These are phyloP conservation scores for Limanda limanda DNA, from an alignment of 2,113 vertebrate genomes.

Conservation along the genomic window DNA sequence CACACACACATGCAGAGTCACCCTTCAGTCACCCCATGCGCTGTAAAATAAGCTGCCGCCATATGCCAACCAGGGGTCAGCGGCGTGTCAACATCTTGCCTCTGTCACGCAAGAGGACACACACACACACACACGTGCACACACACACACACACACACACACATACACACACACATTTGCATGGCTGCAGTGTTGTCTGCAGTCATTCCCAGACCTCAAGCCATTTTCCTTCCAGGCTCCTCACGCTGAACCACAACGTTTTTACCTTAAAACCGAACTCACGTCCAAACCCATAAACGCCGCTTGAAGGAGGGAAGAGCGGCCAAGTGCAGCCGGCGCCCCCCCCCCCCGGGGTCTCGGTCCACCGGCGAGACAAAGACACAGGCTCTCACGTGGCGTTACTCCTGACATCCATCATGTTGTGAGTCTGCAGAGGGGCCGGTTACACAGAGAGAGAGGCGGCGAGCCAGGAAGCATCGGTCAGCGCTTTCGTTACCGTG, in stretches of 20 bases:
- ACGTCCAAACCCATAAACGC: slow-evolving; percentile 34
- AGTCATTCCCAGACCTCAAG: slow-evolving; percentile 8
- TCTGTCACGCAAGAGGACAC: slow-evolving; percentile 28
- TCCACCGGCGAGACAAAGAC: slow-evolving; percentile 7
- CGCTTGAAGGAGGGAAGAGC: slow-evolving; percentile 24
- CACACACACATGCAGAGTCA: slow-evolving; percentile 41
- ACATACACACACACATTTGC: slow-evolving; percentile 1
- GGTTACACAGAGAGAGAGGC: neutral
- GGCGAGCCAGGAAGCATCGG: neutral
- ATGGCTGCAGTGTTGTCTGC: slow-evolving; percentile 9
- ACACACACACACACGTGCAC: slow-evolving; percentile 2
- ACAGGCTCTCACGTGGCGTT: slow-evolving; percentile 2
- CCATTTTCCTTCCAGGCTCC: slow-evolving; percentile 31
- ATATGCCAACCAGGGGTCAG: slow-evolving; percentile 62
- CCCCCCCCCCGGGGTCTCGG: neutral
- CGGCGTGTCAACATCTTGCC: slow-evolving; percentile 54
- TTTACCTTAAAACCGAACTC: slow-evolving; percentile 38
- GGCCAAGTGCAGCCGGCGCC: slow-evolving; percentile 13
- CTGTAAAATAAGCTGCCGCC: slow-evolving; percentile 63
- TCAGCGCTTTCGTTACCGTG: neutral
- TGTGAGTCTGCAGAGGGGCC: neutral
- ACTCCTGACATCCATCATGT: slow-evolving; percentile 21
- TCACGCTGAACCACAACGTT: slow-evolving; percentile 35
- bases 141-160: neutral
- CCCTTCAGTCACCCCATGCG: slow-evolving; percentile 48